Conservation (phyloP, 1,140 invertebrate genomes). For the Antheraea pernyi region DNA sequence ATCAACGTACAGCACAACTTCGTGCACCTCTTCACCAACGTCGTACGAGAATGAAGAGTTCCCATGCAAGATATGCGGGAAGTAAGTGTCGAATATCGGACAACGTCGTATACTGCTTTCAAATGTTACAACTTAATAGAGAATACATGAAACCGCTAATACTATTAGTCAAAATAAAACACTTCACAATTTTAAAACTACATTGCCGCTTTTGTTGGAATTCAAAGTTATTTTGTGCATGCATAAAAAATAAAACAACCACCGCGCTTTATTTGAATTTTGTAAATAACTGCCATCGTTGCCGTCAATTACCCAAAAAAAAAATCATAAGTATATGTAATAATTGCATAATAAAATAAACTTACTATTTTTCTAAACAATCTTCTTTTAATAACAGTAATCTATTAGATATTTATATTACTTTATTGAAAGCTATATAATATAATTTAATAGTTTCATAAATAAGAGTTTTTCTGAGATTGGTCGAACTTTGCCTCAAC, state of each 20-base stretch:
- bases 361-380: no score
- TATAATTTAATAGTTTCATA: not conserved
- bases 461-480: not conserved
- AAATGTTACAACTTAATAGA: conserved; percentile 14
- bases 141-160: not conserved
- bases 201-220: not conserved
- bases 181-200: not conserved
- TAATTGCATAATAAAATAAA: no score
- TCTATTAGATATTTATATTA: no score
- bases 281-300: no score
- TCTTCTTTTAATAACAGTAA: no score
- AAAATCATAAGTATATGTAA: no score
- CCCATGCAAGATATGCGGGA: conserved; percentile 98
- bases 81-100: conserved; percentile 88
- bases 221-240: no score
- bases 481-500: not conserved
- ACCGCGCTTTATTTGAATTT: no score
- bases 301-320: no score
- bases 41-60: conserved; percentile 81
- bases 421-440: not conserved
- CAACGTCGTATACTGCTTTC: conserved; percentile 44
- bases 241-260: no score
- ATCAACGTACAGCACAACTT: conserved; percentile 35
- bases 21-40: conserved; percentile 56
- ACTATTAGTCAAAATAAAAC: conserved; percentile 38